phyloP scores from a whole-genome alignment of 2,888 invertebrate species.

The Gisinianus flammeolus region DNA sequence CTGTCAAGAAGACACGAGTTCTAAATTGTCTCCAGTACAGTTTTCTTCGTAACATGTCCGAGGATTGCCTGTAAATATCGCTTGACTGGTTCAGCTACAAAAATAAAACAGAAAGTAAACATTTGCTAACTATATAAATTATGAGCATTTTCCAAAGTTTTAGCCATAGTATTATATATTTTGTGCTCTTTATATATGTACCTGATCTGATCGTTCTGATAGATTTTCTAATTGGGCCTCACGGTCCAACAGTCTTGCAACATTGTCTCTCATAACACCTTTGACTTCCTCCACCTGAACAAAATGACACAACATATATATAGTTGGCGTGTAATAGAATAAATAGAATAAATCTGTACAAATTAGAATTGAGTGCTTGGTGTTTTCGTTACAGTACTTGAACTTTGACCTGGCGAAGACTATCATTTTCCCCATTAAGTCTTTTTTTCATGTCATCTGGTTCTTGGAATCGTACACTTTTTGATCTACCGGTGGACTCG shows the following conservation, averaged over 20 bases:
- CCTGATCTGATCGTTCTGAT: slow-evolving; percentile 54
- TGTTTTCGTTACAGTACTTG: neutral
- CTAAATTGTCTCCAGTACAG: slow-evolving; percentile 54
- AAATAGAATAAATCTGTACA: too few species aligned
- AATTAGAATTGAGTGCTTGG: too few species aligned
- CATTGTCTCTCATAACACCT: slow-evolving; percentile 55
- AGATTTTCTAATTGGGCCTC: slow-evolving; percentile 53
- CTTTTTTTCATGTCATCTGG: neutral
- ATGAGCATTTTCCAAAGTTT: too few species aligned
- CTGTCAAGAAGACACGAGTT: slow-evolving; percentile 51
- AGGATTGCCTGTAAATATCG: slow-evolving; percentile 56
- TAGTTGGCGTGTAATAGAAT: too few species aligned
- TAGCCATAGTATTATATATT: too few species aligned
- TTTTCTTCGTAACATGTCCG: slow-evolving; percentile 53
- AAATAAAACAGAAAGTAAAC: slow-evolving; percentile 22
- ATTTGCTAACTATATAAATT: too few species aligned
- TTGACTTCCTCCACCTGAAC: slow-evolving; percentile 54
- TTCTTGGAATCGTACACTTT: slow-evolving; percentile 49
- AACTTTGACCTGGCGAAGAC: neutral
- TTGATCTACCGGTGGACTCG: slow-evolving; percentile 43
- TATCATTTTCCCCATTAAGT: neutral
- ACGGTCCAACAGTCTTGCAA: slow-evolving; percentile 52
- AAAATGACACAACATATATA: slow-evolving; percentile 18
- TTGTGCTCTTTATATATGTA: slow-evolving; percentile 11
- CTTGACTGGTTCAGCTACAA: slow-evolving; percentile 51